Evolutionary conservation across 2,888 invertebrate species (phyloP), one percentile per base, ranked within the genome.

Genomic region (Tillus elongatus): DNA sequence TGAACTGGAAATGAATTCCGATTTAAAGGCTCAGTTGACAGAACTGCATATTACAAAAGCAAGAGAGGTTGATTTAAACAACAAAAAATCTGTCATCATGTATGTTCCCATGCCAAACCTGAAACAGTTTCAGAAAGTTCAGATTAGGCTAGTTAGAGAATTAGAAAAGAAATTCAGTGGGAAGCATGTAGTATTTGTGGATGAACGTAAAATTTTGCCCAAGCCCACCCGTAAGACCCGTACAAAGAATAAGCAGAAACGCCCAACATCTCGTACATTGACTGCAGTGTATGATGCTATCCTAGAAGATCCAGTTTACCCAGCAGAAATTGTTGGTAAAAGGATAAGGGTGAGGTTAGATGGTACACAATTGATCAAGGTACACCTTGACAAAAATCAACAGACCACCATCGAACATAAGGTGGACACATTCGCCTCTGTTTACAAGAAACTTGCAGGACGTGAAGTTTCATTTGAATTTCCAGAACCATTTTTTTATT

Each of bases 381-480:
- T 96, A 53, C 96, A 96, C 68, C 76, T 98, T 61, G 95, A 96
- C 70, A 97, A 96, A 72, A 89, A 84, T 67, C 95, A 97, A 68
- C 96, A 96, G 71, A 97, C 96, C 44, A 96, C 93, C 54, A 93
- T 98, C 70, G 98, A 97, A 75, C 97, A 97, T 69, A 98, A 98
- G 82, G 93, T 95, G n/a, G n/a, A n/a, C n/a, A n/a, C n/a, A n/a
- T n/a, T n/a, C n/a, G n/a, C n/a, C n/a, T n/a, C n/a, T n/a, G n/a
- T n/a, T n/a, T n/a, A n/a, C n/a, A n/a, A n/a, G n/a, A n/a, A n/a
- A n/a, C n/a, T n/a, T n/a, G n/a, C n/a, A n/a, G n/a, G n/a, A n/a
- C n/a, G n/a, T n/a, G n/a, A n/a, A n/a, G n/a, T n/a, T n/a, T n/a
- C n/a, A n/a, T n/a, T n/a, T n/a, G n/a, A n/a, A n/a, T n/a, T n/a